These are phyloP conservation scores for Lineus longissimus DNA, from an alignment of 1,140 invertebrate species.

Conservation along the genomic window DNA sequence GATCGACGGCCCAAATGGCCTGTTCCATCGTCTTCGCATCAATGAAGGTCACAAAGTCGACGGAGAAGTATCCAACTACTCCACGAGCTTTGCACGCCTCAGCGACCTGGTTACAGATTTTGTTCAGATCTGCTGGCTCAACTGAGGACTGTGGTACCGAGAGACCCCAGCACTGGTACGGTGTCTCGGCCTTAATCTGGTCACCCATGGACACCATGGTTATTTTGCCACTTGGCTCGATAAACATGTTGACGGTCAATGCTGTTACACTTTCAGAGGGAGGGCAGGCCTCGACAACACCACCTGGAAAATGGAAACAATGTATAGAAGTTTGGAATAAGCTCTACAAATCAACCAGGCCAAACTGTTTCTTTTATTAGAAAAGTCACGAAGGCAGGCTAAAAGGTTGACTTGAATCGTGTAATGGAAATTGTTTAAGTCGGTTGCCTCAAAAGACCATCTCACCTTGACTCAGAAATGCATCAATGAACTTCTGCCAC, in stretches of 20 bases:
- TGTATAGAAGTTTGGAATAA: background rate
- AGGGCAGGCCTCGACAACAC: constrained; percentile 52
- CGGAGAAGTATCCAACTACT: constrained; percentile 48
- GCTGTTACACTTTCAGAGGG: constrained; percentile 50
- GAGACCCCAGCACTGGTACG: constrained; percentile 49
- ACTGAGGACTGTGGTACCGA: constrained; percentile 52
- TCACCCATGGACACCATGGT: constrained; percentile 47
- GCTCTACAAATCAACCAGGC: no score
- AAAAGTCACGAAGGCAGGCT: no score
- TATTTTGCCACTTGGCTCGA: constrained; percentile 45
- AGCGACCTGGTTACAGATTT: constrained; percentile 39
- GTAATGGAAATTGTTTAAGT: no score
- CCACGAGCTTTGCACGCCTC: constrained; percentile 47
- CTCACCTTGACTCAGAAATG: constrained; percentile 48
- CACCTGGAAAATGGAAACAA: constrained; percentile 32
- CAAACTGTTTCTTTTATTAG: no score
- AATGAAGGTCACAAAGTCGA: constrained; percentile 55
- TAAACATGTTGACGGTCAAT: constrained; percentile 47
- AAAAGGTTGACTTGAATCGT: no score
- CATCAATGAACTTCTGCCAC: constrained; percentile 44
- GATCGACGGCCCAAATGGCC: constrained; percentile 48
- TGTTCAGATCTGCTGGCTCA: constrained; percentile 45
- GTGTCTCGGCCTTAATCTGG: constrained; percentile 52
- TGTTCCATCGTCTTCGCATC: constrained; percentile 47
- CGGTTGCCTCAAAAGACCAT: no score